These are phyloP conservation scores for Uloborus diversus DNA, from an alignment of 1,140 invertebrate genomes.

Conservation along the genomic window DNA sequence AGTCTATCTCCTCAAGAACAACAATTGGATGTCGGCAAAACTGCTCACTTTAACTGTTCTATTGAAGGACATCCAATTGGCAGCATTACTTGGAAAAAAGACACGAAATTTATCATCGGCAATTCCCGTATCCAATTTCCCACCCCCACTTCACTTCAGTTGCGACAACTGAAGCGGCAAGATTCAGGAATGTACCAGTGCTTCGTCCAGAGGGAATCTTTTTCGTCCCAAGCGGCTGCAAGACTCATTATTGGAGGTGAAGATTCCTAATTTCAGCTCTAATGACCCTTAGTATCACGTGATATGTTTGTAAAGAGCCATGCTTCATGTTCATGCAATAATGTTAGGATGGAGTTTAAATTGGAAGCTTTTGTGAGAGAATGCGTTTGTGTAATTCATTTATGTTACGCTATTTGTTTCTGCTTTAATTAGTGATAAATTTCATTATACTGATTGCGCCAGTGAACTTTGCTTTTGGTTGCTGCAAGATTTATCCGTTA, in stretches of 20 bases:
- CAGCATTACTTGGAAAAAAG: slow-evolving; percentile 67
- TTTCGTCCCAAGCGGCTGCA: slow-evolving; percentile 72
- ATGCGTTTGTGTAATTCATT: too few species aligned
- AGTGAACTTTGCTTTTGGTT: too few species aligned
- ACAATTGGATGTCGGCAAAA: slow-evolving; percentile 92
- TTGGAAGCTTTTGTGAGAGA: too few species aligned
- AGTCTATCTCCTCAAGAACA: slow-evolving; percentile 77
- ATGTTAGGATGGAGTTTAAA: too few species aligned
- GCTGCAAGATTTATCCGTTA: too few species aligned
- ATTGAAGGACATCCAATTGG: slow-evolving; percentile 83
- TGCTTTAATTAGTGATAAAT: too few species aligned
- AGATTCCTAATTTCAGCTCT: not conserved
- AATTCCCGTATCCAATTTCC: slow-evolving; percentile 35
- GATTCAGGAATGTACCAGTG: slow-evolving; percentile 99
- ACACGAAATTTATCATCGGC: slow-evolving; percentile 62
- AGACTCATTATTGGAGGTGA: slow-evolving; percentile 66
- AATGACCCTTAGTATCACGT: not conserved
- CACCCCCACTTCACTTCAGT: slow-evolving; percentile 59
- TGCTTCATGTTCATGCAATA: too few species aligned
- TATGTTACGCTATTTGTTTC: too few species aligned
- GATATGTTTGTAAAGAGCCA: not conserved
- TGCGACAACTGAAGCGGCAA: slow-evolving; percentile 83
- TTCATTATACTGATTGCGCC: too few species aligned
- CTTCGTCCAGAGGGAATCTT: slow-evolving; percentile 91
- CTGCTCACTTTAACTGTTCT: slow-evolving; percentile 94